These are phyloP conservation scores for Bombus waltoni DNA, from an alignment of 1,140 invertebrate genomes.

Conservation along the genomic window DNA sequence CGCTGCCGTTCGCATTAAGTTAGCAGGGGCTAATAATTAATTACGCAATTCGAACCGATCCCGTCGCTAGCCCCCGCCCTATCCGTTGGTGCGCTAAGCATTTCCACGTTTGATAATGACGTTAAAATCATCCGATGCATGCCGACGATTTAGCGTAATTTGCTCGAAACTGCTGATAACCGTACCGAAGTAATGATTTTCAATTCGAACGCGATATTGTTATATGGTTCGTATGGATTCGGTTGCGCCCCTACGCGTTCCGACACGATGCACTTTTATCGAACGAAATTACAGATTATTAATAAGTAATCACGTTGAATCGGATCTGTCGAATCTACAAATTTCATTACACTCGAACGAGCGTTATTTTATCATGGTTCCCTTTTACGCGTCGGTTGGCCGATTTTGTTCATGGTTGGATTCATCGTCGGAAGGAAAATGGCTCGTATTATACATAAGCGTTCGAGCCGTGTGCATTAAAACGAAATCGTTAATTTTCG, in stretches of 20 bases:
- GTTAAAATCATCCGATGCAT: slow-evolving; percentile 40
- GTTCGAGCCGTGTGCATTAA: not conserved
- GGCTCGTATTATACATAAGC: not conserved
- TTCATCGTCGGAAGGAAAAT: not conserved
- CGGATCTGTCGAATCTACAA: slow-evolving; percentile 15
- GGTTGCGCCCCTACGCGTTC: not conserved
- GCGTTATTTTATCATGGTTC: slow-evolving; percentile 2
- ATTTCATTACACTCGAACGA: not conserved
- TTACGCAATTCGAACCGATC: slow-evolving; percentile 28
- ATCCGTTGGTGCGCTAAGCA: slow-evolving; percentile 23
- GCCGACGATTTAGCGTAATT: slow-evolving; percentile 49
- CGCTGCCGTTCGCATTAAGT: slow-evolving; percentile 6
- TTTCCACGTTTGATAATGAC: slow-evolving; percentile 48
- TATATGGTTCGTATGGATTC: not conserved
- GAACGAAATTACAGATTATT: slow-evolving; percentile 22
- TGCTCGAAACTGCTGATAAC: slow-evolving; percentile 34
- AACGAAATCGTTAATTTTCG: not conserved
- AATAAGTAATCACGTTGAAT: slow-evolving; percentile 24
- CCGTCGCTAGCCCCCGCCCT: too few species aligned
- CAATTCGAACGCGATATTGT: slow-evolving; percentile 30
- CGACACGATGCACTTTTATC: not conserved
- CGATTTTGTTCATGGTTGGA: not conserved
- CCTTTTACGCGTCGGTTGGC: not conserved
- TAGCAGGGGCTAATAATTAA: slow-evolving; percentile 45
- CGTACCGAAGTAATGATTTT: slow-evolving; percentile 38